A percentile compares a stretch with the other conserved stretches of the same genome.
phyloP scores from a whole-genome alignment of 2,113 vertebrate species.

The Hippocampus zosterae region DNA sequence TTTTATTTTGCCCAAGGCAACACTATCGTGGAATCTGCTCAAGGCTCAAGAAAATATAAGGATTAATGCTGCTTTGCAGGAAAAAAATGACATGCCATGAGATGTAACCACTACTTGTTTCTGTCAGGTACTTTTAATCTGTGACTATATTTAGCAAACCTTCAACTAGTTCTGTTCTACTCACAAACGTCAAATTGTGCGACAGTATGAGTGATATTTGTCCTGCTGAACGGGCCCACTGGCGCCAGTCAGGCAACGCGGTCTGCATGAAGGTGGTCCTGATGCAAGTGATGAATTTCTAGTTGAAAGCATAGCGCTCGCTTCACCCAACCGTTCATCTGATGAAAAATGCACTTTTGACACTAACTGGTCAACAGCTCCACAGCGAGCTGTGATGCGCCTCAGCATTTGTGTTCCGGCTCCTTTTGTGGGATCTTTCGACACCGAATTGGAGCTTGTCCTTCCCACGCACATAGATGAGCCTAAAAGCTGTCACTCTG shows the following conservation, averaged over 20 bases:
- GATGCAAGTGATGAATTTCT: neutral
- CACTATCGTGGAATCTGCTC: conserved; percentile 6
- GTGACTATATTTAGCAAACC: neutral
- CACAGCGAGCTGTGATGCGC: neutral
- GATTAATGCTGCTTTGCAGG: conserved; percentile 44
- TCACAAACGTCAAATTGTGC: neutral
- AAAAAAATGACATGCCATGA: neutral
- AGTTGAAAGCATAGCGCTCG: neutral
- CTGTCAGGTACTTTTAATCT: conserved; percentile 5
- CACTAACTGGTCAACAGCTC: neutral
- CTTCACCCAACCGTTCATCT: no score
- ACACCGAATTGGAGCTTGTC: neutral
- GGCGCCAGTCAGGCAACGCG: neutral
- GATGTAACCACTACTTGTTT: conserved; percentile 25
- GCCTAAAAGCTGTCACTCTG: neutral
- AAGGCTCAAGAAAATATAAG: neutral
- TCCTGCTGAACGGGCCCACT: neutral
- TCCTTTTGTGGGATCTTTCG: neutral
- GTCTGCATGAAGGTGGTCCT: neutral
- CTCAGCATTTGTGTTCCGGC: neutral
- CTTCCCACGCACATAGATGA: neutral
- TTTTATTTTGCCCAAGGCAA: neutral
- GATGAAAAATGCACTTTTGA: conserved; percentile 5
- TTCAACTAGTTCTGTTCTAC: neutral
- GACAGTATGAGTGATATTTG: neutral